Evolutionary conservation across 2,888 invertebrate genomes (phyloP), one percentile per base, ranked within the genome.

Genomic region (Drosophila mimica): DNA sequence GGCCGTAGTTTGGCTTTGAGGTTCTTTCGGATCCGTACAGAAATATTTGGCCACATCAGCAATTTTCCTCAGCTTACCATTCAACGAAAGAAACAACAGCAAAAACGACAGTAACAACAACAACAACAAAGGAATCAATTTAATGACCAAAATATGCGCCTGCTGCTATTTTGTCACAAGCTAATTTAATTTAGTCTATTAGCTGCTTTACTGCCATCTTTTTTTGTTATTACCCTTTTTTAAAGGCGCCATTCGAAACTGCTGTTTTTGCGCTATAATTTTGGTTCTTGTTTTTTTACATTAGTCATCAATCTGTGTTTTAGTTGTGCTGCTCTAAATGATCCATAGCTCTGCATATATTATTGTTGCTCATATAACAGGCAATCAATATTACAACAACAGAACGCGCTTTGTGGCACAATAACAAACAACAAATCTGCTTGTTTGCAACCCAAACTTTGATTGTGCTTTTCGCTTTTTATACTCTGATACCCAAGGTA

Each of bases 111-210:
- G 9, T 30, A 20, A 46, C 62, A 68, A 40, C 33, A 52, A 30
- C 36, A 58, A 43, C n/a, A 36, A 33, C 67, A 53, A 36, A 20
- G 56, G 62, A 70, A 78, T 72, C 78, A 77, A 83, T 85, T 84
- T 89, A 85, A 88, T 85, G 89, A 84, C 81, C 75, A 70, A 87
- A 82, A 77, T 72, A 84, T 75, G 82, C 65, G 83, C 71, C 89
- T 74, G 66, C 83, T 81, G 79, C 61, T 56, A n/a, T 71, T 71
- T 80, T 76, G 67, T 57, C 66, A 70, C 59, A 71, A 64, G 59
- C 79, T 81, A 84, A 74, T 89, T 89, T 76, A 87, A 89, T 87
- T 69, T 70, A 66, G 70, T 80, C 88, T 85, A 89, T 89, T 85
- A 89, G 88, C 80, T 82, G 74, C 54, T 82, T 88, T 87, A 87